phyloP scores from a whole-genome alignment of 2,797 vertebrate species.

The Hydrolagus colliei region DNA sequence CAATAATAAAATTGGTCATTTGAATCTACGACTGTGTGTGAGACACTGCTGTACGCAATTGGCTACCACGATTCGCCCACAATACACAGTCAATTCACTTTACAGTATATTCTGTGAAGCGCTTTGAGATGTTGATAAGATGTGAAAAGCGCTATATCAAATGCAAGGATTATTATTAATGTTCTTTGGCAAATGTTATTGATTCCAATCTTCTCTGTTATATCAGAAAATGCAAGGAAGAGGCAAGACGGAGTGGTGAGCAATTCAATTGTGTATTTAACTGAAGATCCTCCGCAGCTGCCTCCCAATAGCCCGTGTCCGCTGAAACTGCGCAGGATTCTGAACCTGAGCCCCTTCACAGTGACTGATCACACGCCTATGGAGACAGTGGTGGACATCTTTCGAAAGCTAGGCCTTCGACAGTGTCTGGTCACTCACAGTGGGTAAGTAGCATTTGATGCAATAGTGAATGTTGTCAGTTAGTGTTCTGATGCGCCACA shows the following conservation, averaged over 20 bases:
- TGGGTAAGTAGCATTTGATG: slow-evolving; percentile 60
- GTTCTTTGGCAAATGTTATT: no score
- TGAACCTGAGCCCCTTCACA: slow-evolving; percentile 94
- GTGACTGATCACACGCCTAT: slow-evolving; percentile 97
- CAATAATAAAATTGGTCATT: no score
- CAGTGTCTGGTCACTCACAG: slow-evolving; percentile 94
- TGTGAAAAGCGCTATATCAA: no score
- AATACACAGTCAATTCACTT: no score
- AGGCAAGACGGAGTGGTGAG: slow-evolving; percentile 95
- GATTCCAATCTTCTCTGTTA: background rate
- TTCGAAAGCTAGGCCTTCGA: slow-evolving; percentile 88
- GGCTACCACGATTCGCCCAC: no score
- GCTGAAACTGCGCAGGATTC: slow-evolving; percentile 81
- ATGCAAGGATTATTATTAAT: no score
- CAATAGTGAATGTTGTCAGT: background rate
- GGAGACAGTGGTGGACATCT: slow-evolving; percentile 97
- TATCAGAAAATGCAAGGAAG: slow-evolving; percentile 80
- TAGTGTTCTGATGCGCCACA: no score
- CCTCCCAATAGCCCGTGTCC: slow-evolving; percentile 80
- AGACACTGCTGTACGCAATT: no score
- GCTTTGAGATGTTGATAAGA: no score
- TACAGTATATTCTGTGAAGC: no score
- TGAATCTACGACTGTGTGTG: no score
- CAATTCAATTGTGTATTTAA: slow-evolving; percentile 92
- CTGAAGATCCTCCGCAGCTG: slow-evolving; percentile 79